Percentiles rank a stretch among this genome's conserved stretches.
Conservation (phyloP, 2,113 vertebrate species). For the Rhipidura dahli region DNA sequence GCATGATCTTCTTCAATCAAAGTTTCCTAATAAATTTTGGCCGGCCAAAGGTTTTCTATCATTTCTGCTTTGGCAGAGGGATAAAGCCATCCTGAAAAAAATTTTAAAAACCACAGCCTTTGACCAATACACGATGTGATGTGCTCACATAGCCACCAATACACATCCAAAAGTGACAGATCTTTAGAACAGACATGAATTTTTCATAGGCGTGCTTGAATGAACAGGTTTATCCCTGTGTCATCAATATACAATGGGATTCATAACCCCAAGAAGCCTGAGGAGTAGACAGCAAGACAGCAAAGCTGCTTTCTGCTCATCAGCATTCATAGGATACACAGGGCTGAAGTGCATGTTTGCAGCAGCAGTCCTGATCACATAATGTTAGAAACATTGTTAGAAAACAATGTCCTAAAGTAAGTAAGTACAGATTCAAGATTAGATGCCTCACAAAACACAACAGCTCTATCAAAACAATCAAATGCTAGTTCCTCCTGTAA, state of each 20-base stretch:
- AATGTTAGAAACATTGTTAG: not conserved
- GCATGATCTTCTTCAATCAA: not conserved
- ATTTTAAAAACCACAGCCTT: not conserved
- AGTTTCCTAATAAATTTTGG: not conserved
- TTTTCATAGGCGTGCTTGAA: slow-evolving; percentile 11
- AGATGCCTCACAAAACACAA: not conserved
- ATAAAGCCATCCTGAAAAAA: not conserved
- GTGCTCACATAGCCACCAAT: not conserved
- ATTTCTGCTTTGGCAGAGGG: not conserved
- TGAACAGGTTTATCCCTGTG: slow-evolving; percentile 8
- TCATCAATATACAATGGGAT: slow-evolving; percentile 31
- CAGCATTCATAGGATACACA: not conserved
- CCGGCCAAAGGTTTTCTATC: not conserved
- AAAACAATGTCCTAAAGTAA: not conserved
- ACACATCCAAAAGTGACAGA: not conserved
- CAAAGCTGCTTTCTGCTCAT: not conserved
- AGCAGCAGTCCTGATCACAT: not conserved
- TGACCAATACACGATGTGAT: not conserved
- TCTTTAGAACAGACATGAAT: slow-evolving; percentile 10
- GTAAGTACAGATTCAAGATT: not conserved
- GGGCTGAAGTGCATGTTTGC: not conserved
- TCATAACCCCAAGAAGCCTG: not conserved
- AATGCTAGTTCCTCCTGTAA: not conserved
- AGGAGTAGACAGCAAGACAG: not conserved
- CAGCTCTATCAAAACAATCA: not conserved